Evolutionary conservation across 2,888 invertebrate genomes (phyloP), one percentile per base, ranked within the genome.

Genomic region (Brachypterus glaber): DNA sequence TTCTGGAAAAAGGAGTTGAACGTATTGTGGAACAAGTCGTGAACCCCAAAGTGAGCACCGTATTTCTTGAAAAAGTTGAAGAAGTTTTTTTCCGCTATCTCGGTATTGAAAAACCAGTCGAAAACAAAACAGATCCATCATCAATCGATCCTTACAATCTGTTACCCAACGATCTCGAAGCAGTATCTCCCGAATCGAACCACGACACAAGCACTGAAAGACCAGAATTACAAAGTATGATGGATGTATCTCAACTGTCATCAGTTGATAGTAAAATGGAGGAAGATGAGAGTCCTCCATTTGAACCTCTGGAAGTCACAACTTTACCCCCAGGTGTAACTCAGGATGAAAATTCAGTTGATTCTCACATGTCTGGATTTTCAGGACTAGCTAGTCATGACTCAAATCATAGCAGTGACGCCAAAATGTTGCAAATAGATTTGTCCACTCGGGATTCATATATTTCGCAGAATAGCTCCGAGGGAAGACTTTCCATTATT

Each of bases 1-100:
- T 85, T 64, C 69, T 95, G 48, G 88, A 90, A 55, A 82, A 81
- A 49, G 95, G 95, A 5, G 88, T 95, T 2, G 91, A 93, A 62
- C 77, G 92, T 48, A 91, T 96, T 45, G 91, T 95, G 0, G 92
- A 93, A 60, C 95, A 96, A 71, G 91, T 93, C 0, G 90, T 95
- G 0, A 90, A 91, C 63, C 90, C 91, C 0, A 93, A 93, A 70
- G 85, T 93, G 4, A 78, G 81, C 45, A 77, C 85, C 2, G 78
- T 88, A 8, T 90, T 93, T 60, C 81, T 87, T 58, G 88, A 92
- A 1, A 82, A 87, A 72, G 86, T 95, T 5, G 90, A 91, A 64
- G 87, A 90, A 53, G 79, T 90, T 11, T 85, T 91, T 0, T 92
- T 90, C 58, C 84, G 83, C 60, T 85, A 80, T 62, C 67, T 93